Percentiles rank a stretch among this genome's conserved stretches.
Conservation (phyloP, 2,113 vertebrate genomes). For the Pterocles orientalis region DNA sequence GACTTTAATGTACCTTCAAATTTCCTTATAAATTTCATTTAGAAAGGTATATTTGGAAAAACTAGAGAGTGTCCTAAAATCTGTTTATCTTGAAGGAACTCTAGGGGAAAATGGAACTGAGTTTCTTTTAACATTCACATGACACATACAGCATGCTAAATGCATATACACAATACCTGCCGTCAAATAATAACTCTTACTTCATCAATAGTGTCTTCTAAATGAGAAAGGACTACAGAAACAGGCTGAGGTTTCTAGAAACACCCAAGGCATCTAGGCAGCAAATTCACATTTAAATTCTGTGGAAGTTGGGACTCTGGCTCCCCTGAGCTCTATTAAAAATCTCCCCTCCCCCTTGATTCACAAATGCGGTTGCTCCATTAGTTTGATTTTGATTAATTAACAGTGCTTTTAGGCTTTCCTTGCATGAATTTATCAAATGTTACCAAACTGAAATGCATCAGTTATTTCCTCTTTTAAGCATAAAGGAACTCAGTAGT, state of each 20-base stretch:
- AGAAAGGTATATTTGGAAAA: background rate
- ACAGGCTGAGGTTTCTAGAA: background rate
- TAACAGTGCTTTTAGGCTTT: conserved; percentile 65
- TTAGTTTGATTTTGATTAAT: conserved; percentile 71
- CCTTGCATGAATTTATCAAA: conserved; percentile 57
- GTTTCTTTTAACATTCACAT: background rate
- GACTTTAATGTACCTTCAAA: background rate
- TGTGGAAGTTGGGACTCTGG: background rate
- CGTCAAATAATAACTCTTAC: background rate
- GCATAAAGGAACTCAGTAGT: background rate
- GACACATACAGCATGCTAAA: background rate
- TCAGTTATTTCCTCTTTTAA: conserved; percentile 65
- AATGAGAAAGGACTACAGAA: background rate
- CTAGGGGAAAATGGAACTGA: background rate
- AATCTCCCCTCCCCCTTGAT: conserved; percentile 31
- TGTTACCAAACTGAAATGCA: conserved; percentile 64
- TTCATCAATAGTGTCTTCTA: background rate
- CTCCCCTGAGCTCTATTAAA: conserved; percentile 54
- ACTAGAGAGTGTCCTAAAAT: background rate
- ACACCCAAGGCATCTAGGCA: conserved; percentile 19
- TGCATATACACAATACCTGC: background rate
- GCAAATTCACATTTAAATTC: conserved; percentile 62
- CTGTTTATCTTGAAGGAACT: background rate
- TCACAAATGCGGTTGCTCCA: conserved; percentile 45
- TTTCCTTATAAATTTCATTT: background rate